Conservation (phyloP, 2,113 vertebrate genomes). For the Actinemys pallida region DNA sequence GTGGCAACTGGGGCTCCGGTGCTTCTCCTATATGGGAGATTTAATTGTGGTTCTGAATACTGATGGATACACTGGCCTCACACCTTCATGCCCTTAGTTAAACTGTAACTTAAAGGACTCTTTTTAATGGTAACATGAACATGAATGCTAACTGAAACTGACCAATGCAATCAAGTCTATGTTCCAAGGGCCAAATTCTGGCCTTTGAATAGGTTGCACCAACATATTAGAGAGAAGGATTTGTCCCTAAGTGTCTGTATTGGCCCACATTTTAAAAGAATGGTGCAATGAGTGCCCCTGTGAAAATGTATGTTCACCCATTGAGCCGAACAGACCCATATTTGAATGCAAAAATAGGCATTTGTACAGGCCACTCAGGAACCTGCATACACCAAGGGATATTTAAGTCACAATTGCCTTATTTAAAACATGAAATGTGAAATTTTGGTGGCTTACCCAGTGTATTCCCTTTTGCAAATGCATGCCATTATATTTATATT, state of each 20-base stretch:
- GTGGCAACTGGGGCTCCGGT: neutral
- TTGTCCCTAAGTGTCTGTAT: neutral
- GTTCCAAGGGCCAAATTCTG: neutral
- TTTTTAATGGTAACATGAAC: neutral
- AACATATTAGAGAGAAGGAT: neutral
- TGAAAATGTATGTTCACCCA: neutral
- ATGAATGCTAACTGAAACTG: neutral
- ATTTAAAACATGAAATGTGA: neutral
- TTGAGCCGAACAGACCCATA: neutral
- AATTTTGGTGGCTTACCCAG: neutral
- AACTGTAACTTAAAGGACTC: neutral
- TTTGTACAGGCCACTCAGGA: neutral
- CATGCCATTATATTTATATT: neutral
- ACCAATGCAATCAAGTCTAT: neutral
- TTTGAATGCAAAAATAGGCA: neutral
- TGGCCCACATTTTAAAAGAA: neutral
- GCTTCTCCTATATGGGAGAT: neutral
- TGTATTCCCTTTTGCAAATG: neutral
- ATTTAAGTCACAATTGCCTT: neutral
- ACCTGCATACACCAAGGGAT: neutral
- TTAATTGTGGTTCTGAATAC: neutral
- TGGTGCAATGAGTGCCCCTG: neutral
- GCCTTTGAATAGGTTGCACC: neutral
- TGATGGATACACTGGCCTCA: neutral
- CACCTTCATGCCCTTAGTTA: neutral